Conservation (phyloP, 2,113 vertebrate genomes). For the Takifugu flavidus region DNA sequence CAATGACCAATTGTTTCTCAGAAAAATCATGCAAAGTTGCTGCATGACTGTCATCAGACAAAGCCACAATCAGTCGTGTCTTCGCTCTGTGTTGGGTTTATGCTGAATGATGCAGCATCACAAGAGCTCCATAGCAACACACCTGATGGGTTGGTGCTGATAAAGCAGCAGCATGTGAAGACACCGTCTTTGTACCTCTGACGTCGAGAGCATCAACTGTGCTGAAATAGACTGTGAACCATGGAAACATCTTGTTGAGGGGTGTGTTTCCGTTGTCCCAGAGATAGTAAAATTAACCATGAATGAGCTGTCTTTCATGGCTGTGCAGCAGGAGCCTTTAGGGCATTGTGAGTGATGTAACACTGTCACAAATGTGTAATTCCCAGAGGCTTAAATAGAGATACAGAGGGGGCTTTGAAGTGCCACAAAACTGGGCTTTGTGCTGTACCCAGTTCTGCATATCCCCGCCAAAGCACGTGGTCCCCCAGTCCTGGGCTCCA, state of each 20-base stretch:
- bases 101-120: conserved; percentile 1
- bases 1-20: neutral
- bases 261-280: conserved; percentile 35
- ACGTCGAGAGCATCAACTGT: conserved; percentile 18
- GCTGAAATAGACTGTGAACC: conserved; percentile 7
- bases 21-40: neutral
- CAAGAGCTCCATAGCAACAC: conserved; percentile 24
- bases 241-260: conserved; percentile 33
- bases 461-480: conserved; percentile 9
- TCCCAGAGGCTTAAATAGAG: conserved; percentile 56
- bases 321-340: conserved; percentile 45
- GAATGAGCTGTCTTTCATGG: conserved; percentile 59
- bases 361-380: conserved; percentile 63
- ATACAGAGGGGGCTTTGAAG: conserved; percentile 67
- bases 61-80: too few relatives aligned
- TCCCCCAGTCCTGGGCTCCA: conserved; percentile 29
- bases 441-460: conserved; percentile 41
- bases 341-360: conserved; percentile 64
- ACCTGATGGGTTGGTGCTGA: conserved; percentile 4
- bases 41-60: conserved; percentile 14
- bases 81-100: neutral
- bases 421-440: conserved; percentile 64
- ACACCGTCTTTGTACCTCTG: conserved; percentile 31
- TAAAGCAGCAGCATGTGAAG: conserved; percentile 18
- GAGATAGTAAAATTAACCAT: conserved; percentile 57